phyloP scores from a whole-genome alignment of 2,797 vertebrate species.

The Smutsia gigantea region DNA sequence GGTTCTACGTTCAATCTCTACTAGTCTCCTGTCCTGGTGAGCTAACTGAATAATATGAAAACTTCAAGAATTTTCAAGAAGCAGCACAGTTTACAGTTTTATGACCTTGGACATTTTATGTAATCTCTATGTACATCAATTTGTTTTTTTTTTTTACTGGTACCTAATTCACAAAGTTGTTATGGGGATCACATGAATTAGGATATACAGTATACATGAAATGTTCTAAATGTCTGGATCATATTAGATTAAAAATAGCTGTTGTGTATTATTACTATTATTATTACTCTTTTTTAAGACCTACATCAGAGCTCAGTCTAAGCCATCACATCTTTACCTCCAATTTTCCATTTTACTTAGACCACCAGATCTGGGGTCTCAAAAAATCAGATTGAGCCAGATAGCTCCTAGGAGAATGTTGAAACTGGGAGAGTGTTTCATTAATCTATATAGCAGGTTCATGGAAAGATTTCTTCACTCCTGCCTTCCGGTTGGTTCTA shows the following conservation, averaged over 20 bases:
- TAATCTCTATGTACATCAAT: neutral
- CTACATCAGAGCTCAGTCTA: neutral
- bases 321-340: neutral
- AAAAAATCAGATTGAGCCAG: neutral
- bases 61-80: neutral
- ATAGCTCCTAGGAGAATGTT: neutral
- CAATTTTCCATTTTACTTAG: neutral
- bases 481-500: neutral
- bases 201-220: neutral
- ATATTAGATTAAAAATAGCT: neutral
- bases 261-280: neutral
- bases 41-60: neutral
- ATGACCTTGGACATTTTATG: neutral
- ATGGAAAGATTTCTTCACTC: neutral
- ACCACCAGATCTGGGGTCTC: neutral
- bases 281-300: neutral
- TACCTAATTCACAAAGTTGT: neutral
- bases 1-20: neutral
- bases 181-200: neutral
- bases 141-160: neutral
- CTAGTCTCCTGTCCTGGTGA: neutral
- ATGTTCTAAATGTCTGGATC: neutral
- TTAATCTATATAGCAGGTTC: neutral
- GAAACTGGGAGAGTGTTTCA: neutral
- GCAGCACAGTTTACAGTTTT: neutral